Base-by-base conservation (phyloP, 2,888 invertebrate genomes). In the Electrophaes corylata region DNA sequence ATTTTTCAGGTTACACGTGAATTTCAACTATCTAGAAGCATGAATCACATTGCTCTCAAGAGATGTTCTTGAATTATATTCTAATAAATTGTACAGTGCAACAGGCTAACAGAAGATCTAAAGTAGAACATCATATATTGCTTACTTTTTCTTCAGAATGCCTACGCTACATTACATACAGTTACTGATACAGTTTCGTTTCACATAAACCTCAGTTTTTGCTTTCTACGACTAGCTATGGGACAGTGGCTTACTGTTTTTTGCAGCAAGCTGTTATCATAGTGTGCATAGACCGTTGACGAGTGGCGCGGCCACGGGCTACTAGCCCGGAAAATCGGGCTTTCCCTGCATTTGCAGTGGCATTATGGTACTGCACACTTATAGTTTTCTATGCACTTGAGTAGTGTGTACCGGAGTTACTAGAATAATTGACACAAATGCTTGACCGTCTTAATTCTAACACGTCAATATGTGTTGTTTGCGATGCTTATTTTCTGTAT, bases 281-380 rank as follows among this genome's bases (percentile, higher is more conserved):
- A 70, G 78, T 74, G 80, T 73, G 79, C 83, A 82, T 61, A 70
- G 73, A 81, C 77, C 82, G 84, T 82, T 78, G 75, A 71, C 72
- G 78, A 77, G 77, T 82, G 79, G 81, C 71, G 76, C 79, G 70
- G 84, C 82, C 73, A 78, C 84, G 85, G 85, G 71, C 86, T 81
- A 81, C 73, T 83, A 79, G 86, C 76, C 80, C 80, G 84, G 86
- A 83, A 85, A 84, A 84, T 76, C 67, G 72, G 75, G 84, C 86
- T 90, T 90, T 88, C 86, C 84, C 86, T 78, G 71, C 77, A 69
- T 69, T 64, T 62, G 64, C 47, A 56, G 66, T 63, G 63, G 61
- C 69, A 71, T 57, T 57, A 57, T 43, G 51, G 49, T 62, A 53
- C 47, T 50, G 40, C 63, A 50, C 62, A 55, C 45, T 67, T 65